A percentile compares a stretch with the other conserved stretches of the same genome.
Conservation (phyloP, 2,888 invertebrate genomes). For the Nineta flava region DNA sequence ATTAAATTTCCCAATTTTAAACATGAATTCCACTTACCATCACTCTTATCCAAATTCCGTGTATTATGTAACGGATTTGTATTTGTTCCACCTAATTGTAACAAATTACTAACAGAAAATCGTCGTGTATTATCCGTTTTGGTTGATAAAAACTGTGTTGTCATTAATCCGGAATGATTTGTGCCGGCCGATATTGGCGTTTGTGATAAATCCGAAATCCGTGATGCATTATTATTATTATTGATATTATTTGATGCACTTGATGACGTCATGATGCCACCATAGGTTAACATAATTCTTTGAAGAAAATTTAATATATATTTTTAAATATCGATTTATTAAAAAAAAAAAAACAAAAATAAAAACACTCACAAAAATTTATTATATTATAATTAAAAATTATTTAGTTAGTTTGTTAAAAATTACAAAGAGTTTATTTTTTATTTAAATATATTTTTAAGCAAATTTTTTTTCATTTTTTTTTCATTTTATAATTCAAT, state of each 20-base stretch:
- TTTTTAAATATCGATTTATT: too few relatives aligned
- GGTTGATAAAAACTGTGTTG: neutral
- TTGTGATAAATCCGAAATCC: neutral
- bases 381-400: too few relatives aligned
- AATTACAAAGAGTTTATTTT: too few relatives aligned
- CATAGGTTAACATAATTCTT: neutral
- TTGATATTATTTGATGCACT: neutral
- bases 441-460: neutral
- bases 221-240: neutral
- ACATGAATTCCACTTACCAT: neutral
- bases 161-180: neutral
- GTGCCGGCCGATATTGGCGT: neutral
- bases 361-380: too few relatives aligned
- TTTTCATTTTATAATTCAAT: neutral
- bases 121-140: conserved; percentile 21
- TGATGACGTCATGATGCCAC: neutral
- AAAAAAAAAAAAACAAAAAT: too few relatives aligned
- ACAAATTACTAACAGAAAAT: conserved; percentile 27
- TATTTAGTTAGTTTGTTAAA: too few relatives aligned
- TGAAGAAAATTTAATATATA: neutral
- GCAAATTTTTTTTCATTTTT: neutral
- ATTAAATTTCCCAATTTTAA: too few relatives aligned
- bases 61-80: neutral
- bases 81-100: conserved; percentile 20
- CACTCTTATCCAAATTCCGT: conserved; percentile 4